phyloP scores from a whole-genome alignment of 2,113 vertebrate species.

The Takifugu bimaculatus region DNA sequence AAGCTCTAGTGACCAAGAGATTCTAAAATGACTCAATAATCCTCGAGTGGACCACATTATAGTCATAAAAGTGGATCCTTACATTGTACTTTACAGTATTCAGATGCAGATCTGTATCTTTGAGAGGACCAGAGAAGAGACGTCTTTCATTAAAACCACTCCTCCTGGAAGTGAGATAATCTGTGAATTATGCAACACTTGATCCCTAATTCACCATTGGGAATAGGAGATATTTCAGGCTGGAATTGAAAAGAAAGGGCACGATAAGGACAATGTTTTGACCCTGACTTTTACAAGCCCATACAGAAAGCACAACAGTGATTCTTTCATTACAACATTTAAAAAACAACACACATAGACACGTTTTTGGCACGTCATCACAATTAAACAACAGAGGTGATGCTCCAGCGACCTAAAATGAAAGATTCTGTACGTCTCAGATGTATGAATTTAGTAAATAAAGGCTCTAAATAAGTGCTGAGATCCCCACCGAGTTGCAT shows the following conservation, averaged over 20 bases:
- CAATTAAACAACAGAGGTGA: too few species aligned
- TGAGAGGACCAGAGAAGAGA: conserved; percentile 51
- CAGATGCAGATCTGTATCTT: conserved; percentile 35
- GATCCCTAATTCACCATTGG: conserved; percentile 45
- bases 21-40: background rate
- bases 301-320: too few species aligned
- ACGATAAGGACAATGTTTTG: too few species aligned
- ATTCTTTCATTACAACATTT: too few species aligned
- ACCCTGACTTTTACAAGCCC: too few species aligned
- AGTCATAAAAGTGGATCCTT: background rate
- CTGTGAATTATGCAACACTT: conserved; percentile 65
- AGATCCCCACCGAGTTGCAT: conserved; percentile 2
- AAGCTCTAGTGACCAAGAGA: background rate
- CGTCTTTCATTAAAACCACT: conserved; percentile 60
- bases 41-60: background rate
- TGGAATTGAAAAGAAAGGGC: conserved; percentile 19
- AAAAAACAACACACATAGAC: too few species aligned
- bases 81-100: background rate
- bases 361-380: too few species aligned
- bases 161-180: conserved; percentile 63
- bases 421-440: too few species aligned
- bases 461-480: conserved; percentile 2
- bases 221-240: conserved; percentile 45
- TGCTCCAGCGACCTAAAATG: too few species aligned
- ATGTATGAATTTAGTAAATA: too few species aligned